These are phyloP conservation scores for Thaumetopoea pityocampa DNA, from an alignment of 1,140 invertebrate species.

Conservation along the genomic window DNA sequence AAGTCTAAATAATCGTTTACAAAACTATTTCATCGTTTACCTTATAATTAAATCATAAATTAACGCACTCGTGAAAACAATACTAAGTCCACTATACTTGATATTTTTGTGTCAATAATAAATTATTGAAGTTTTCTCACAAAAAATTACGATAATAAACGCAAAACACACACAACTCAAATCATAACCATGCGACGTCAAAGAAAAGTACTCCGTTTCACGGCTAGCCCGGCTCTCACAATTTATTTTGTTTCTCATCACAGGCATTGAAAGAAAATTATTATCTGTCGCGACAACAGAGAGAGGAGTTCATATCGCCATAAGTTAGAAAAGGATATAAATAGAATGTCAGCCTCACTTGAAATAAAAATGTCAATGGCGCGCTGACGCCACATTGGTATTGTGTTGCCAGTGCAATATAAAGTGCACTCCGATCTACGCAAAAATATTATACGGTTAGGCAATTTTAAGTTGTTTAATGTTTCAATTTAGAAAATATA, in stretches of 20 bases:
- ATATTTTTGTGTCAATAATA: neutral
- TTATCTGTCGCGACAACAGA: slow-evolving; percentile 26
- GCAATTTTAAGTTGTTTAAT: slow-evolving; percentile 3
- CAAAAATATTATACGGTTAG: neutral
- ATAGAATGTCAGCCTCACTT: slow-evolving; percentile 26
- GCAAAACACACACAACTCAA: slow-evolving; percentile 35
- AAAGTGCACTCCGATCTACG: slow-evolving; percentile 23
- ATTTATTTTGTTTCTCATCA: slow-evolving; percentile 51
- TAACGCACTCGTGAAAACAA: slow-evolving; percentile 3
- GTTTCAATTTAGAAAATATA: slow-evolving; percentile 27
- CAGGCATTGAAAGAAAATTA: slow-evolving; percentile 17
- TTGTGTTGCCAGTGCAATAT: slow-evolving; percentile 32
- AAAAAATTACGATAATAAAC: slow-evolving; percentile 26
- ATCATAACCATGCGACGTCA: slow-evolving; percentile 37
- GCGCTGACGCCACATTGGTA: slow-evolving; percentile 37
- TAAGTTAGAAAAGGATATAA: slow-evolving; percentile 28
- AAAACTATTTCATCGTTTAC: too few relatives aligned
- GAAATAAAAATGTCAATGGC: too few relatives aligned
- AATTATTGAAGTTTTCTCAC: slow-evolving; percentile 19
- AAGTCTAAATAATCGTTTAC: too few relatives aligned
- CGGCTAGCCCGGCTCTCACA: slow-evolving; percentile 50
- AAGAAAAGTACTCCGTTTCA: slow-evolving; percentile 47
- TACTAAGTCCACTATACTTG: neutral
- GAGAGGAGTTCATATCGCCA: slow-evolving; percentile 14
- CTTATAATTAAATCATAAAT: too few relatives aligned